Conservation (phyloP, 2,888 invertebrate genomes). For the Pandemis corylana region DNA sequence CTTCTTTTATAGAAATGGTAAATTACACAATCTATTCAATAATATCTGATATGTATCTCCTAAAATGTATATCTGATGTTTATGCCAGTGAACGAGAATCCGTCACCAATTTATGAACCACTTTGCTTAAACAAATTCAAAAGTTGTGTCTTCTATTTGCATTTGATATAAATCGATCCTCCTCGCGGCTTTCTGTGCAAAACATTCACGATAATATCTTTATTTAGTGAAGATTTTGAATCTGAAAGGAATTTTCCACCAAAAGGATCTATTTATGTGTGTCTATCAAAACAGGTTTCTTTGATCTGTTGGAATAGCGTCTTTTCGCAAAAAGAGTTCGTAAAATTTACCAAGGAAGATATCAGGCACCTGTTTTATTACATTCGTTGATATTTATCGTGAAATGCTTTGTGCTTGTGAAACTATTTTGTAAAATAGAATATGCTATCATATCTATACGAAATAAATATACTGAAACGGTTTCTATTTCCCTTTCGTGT, state of each 20-base stretch:
- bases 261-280: slow-evolving; percentile 63
- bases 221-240: slow-evolving; percentile 43
- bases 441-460: not conserved
- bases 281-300: slow-evolving; percentile 61
- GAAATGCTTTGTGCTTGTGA: slow-evolving; percentile 34
- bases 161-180: slow-evolving; percentile 27
- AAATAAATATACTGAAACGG: not conserved
- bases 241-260: slow-evolving; percentile 57
- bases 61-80: not conserved
- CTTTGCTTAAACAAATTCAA: slow-evolving; percentile 25
- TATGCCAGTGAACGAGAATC: not conserved
- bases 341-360: slow-evolving; percentile 51
- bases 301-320: slow-evolving; percentile 63
- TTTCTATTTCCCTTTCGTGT: not conserved
- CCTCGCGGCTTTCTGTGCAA: slow-evolving; percentile 28
- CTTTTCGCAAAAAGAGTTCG: slow-evolving; percentile 51
- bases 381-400: slow-evolving; percentile 42
- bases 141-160: slow-evolving; percentile 29
- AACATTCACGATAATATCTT: slow-evolving; percentile 38
- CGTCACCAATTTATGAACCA: slow-evolving; percentile 17
- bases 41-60: not conserved
- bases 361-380: slow-evolving; percentile 57
- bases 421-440: slow-evolving; percentile 12
- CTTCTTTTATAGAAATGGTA: too few relatives aligned
- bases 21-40: not conserved